These are phyloP conservation scores for Andrena marginata DNA, from an alignment of 2,888 invertebrate genomes.

Conservation along the genomic window DNA sequence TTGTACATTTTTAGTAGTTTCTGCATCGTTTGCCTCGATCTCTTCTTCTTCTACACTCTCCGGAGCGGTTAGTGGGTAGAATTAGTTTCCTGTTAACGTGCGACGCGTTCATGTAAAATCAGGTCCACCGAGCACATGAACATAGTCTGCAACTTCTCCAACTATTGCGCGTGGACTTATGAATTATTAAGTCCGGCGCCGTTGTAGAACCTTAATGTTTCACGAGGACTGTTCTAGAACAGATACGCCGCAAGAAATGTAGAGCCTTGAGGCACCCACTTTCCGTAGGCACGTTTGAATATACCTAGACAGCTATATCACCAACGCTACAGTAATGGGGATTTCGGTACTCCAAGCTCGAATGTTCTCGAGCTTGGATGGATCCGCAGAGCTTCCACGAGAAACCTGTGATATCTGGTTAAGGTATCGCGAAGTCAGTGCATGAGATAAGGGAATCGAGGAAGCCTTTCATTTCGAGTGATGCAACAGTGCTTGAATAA, in stretches of 20 bases:
- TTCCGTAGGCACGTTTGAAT: not conserved
- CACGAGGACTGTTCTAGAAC: not conserved
- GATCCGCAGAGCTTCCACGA: not conserved
- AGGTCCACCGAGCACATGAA: slow-evolving; percentile 56
- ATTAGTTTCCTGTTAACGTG: not conserved
- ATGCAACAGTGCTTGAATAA: slow-evolving; percentile 17
- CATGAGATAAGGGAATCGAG: not conserved
- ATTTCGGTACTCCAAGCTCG: slow-evolving; percentile 1
- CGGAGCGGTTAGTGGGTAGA: not conserved
- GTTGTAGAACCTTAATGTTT: not conserved
- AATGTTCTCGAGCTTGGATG: slow-evolving; percentile 13
- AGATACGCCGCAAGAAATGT: not conserved
- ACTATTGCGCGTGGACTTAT: slow-evolving; percentile 17
- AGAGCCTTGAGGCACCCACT: not conserved
- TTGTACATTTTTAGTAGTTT: not conserved
- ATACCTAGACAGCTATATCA: not conserved
- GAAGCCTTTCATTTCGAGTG: slow-evolving; percentile 16
- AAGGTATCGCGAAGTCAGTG: not conserved
- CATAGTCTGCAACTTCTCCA: slow-evolving; percentile 19
- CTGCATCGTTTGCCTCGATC: not conserved
- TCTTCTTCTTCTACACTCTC: not conserved
- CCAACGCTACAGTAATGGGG: not conserved
- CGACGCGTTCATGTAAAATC: slow-evolving; percentile 60
- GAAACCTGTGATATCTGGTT: not conserved
- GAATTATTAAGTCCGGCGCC: slow-evolving; percentile 26